A percentile compares a stretch with the other conserved stretches of the same genome.
Conservation (phyloP, 2,113 vertebrate species). For the Alouatta palliata region DNA sequence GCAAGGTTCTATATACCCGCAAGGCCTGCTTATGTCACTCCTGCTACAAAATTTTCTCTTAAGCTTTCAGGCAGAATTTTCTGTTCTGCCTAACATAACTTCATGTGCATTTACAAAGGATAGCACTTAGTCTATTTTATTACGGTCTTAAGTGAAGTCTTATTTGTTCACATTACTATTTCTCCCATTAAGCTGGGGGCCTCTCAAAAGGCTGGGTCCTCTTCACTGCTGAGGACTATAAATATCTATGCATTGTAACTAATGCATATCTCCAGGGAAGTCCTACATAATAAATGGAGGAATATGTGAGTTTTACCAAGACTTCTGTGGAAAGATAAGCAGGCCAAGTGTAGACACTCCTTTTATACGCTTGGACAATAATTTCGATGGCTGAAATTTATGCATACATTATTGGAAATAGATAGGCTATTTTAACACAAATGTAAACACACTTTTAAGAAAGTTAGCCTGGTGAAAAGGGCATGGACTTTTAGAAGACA, state of each 20-base stretch:
- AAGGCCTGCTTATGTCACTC: not conserved
- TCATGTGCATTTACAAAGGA: not conserved
- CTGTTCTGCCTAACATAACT: not conserved
- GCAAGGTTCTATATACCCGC: not conserved
- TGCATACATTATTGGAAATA: not conserved
- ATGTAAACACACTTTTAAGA: not conserved
- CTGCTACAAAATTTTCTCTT: not conserved
- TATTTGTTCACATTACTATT: not conserved
- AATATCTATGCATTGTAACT: not conserved
- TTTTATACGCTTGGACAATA: not conserved
- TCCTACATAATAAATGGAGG: not conserved
- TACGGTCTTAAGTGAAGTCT: not conserved
- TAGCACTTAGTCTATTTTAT: not conserved
- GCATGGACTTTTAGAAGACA: fast-evolving
- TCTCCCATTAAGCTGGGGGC: not conserved
- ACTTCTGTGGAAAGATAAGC: not conserved
- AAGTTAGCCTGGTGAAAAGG: not conserved
- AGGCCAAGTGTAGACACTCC: not conserved
- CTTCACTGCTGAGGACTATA: not conserved
- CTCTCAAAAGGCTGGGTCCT: not conserved
- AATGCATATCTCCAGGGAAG: not conserved
- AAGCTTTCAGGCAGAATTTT: not conserved
- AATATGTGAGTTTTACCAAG: not conserved
- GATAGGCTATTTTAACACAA: not conserved
- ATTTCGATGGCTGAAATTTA: not conserved